Percentiles rank a stretch among this genome's conserved stretches.
Conservation (phyloP, 2,888 invertebrate genomes). For the Fabriciana adippe region DNA sequence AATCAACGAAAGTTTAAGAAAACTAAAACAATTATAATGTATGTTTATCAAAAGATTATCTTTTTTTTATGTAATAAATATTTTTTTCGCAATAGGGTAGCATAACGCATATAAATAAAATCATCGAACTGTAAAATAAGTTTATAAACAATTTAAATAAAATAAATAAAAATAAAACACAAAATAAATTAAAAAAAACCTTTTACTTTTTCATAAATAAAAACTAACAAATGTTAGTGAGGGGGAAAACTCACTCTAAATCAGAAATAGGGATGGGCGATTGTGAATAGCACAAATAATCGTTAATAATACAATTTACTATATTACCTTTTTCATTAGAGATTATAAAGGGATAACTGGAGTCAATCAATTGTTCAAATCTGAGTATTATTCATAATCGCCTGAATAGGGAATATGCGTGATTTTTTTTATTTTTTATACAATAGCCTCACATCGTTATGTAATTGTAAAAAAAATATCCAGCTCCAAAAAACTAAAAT, state of each 20-base stretch:
- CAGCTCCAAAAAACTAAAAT: too few relatives aligned
- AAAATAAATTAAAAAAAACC: constrained; percentile 54
- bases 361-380: background rate
- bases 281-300: background rate
- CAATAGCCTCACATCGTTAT: too few relatives aligned
- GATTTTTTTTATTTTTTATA: too few relatives aligned
- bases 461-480: too few relatives aligned
- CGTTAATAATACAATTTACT: too few relatives aligned
- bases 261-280: constrained; percentile 20
- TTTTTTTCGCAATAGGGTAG: too few relatives aligned
- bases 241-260: constrained; percentile 43
- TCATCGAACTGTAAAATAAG: background rate
- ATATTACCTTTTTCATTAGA: too few relatives aligned
- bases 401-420: background rate
- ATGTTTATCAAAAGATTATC: too few relatives aligned
- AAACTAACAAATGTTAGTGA: constrained; percentile 51
- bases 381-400: background rate
- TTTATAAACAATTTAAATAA: background rate
- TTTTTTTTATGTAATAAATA: too few relatives aligned
- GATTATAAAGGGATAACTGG: too few relatives aligned
- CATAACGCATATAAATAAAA: background rate
- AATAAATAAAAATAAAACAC: constrained; percentile 49
- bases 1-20: too few relatives aligned
- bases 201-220: constrained; percentile 69
- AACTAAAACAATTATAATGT: too few relatives aligned